phyloP scores from a whole-genome alignment of 2,113 vertebrate genomes.

The Neodon shergylaensis region DNA sequence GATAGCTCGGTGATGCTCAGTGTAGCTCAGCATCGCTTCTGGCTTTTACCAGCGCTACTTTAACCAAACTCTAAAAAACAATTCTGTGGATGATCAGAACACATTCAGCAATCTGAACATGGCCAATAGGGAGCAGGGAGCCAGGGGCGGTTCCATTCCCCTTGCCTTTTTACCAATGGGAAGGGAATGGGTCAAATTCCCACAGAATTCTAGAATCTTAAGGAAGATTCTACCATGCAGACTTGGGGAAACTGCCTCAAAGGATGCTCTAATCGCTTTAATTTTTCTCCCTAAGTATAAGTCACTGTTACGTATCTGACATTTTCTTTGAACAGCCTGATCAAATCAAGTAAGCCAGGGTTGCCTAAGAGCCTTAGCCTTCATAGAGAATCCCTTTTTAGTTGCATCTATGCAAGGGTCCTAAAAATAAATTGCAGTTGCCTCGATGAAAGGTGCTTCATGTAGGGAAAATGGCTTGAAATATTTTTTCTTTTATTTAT shows the following conservation, averaged over 20 bases:
- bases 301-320: background rate
- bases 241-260: background rate
- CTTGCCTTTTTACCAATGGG: background rate
- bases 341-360: background rate
- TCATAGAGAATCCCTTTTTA: background rate
- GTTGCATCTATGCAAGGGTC: background rate
- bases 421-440: slow-evolving; percentile 53
- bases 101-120: background rate
- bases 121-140: background rate
- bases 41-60: background rate
- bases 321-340: slow-evolving; percentile 15
- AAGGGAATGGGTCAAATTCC: background rate
- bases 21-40: background rate
- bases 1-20: background rate
- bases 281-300: background rate
- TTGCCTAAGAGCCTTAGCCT: background rate
- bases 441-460: background rate
- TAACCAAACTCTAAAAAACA: background rate
- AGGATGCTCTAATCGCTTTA: background rate
- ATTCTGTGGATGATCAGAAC: background rate
- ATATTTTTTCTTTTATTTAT: no score
- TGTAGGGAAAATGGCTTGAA: slow-evolving; percentile 17
- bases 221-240: background rate
- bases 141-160: background rate
- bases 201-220: background rate